Conservation (phyloP, 2,888 invertebrate genomes). For the Lacanobia wlatinum region DNA sequence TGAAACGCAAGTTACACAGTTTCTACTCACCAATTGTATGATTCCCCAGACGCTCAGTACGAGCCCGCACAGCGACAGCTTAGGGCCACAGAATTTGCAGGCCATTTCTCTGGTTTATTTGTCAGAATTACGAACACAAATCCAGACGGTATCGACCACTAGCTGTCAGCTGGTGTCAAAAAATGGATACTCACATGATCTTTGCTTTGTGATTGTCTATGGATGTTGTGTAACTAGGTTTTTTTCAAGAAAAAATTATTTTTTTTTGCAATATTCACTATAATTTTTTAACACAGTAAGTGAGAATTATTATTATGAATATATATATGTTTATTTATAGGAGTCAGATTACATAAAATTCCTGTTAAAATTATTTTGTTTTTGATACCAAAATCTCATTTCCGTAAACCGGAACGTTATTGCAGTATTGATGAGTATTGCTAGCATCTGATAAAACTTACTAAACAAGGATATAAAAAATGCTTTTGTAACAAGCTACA, state of each 20-base stretch:
- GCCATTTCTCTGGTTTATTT: constrained; percentile 84
- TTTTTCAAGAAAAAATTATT: no score
- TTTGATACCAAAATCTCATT: not conserved
- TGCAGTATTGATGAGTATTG: constrained; percentile 18
- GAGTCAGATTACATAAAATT: no score
- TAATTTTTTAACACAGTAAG: not conserved
- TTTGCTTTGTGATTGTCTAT: constrained; percentile 76
- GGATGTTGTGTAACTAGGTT: constrained; percentile 54
- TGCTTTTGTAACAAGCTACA: not conserved
- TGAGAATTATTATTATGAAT: not conserved
- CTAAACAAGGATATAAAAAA: not conserved
- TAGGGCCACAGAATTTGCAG: constrained; percentile 95
- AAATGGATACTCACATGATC: constrained; percentile 88
- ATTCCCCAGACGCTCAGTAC: constrained; percentile 98
- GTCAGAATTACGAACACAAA: constrained; percentile 76
- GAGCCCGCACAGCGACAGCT: constrained; percentile 97
- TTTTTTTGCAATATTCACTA: not conserved
- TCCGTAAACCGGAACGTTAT: constrained; percentile 28
- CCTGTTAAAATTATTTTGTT: constrained; percentile 2
- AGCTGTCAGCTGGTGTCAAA: constrained; percentile 88
- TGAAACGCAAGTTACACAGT: constrained; percentile 28
- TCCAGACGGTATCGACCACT: constrained; percentile 82
- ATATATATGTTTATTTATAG: not conserved
- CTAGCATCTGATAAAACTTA: not conserved
- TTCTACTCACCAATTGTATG: constrained; percentile 95